phyloP scores from a whole-genome alignment of 2,113 vertebrate species.

The Gymnocephalus cernua region DNA sequence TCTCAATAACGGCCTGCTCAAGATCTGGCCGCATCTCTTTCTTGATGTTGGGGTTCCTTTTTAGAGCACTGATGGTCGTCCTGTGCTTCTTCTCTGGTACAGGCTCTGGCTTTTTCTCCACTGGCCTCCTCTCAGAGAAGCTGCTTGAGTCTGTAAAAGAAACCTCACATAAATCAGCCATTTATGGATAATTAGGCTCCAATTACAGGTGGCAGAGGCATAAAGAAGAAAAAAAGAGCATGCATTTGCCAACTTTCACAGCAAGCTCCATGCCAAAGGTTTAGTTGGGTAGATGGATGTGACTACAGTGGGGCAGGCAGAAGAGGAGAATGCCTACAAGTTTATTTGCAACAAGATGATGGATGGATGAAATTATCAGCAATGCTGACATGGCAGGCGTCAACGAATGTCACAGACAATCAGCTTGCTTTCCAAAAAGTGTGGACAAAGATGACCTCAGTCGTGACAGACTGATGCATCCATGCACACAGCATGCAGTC shows the following conservation, averaged over 20 bases:
- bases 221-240: slow-evolving; percentile 4
- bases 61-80: slow-evolving; percentile 75
- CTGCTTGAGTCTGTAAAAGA: slow-evolving; percentile 77
- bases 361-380: slow-evolving; percentile 9
- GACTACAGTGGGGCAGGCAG: slow-evolving; percentile 33
- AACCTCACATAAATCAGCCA: background rate
- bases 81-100: slow-evolving; percentile 51
- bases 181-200: background rate
- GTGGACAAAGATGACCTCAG: slow-evolving; percentile 3
- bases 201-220: background rate
- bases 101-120: slow-evolving; percentile 69
- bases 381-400: background rate
- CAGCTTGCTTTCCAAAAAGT: slow-evolving; percentile 14
- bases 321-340: slow-evolving; percentile 48
- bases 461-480: slow-evolving; percentile 49
- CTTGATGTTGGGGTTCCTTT: slow-evolving; percentile 84
- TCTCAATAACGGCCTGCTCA: slow-evolving; percentile 86
- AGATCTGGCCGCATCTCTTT: slow-evolving; percentile 86
- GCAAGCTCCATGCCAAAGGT: slow-evolving; percentile 56
- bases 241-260: slow-evolving; percentile 37
- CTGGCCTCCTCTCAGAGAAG: slow-evolving; percentile 67
- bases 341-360: slow-evolving; percentile 29
- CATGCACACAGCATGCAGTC: slow-evolving; percentile 77
- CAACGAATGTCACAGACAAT: slow-evolving; percentile 27
- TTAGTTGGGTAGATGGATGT: background rate